These are phyloP conservation scores for Omphaloscelis lunosa DNA, from an alignment of 2,888 invertebrate genomes.

Conservation along the genomic window DNA sequence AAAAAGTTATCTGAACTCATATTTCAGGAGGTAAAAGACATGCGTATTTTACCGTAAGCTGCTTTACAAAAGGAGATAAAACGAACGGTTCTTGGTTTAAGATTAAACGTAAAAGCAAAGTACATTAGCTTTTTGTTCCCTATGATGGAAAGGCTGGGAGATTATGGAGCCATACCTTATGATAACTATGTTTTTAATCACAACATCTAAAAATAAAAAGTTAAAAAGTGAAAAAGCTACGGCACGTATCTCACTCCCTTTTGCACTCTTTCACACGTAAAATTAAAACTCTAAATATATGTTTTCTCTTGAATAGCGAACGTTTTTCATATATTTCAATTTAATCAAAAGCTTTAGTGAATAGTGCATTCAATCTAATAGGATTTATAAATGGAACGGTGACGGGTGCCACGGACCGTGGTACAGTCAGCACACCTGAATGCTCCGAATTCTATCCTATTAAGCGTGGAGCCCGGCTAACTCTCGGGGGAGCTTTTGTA, in stretches of 20 bases:
- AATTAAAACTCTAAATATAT: constrained; percentile 27
- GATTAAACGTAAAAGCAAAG: constrained; percentile 38
- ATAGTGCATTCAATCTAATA: constrained; percentile 65
- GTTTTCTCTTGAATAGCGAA: constrained; percentile 38
- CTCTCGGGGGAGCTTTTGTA: constrained; percentile 74
- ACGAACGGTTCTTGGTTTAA: constrained; percentile 33
- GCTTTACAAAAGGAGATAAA: constrained; percentile 55
- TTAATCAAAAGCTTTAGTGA: constrained; percentile 63
- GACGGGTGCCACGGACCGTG: constrained; percentile 39
- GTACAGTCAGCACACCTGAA: constrained; percentile 72
- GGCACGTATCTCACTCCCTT: constrained; percentile 3
- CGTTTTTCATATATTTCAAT: constrained; percentile 52
- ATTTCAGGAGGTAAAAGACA: constrained; percentile 49
- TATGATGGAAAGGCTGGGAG: neutral
- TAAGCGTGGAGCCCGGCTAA: constrained; percentile 69
- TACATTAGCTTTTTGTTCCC: constrained; percentile 13
- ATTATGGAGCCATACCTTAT: constrained; percentile 7
- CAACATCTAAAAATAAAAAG: neutral
- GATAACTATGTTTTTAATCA: neutral
- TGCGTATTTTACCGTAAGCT: constrained; percentile 47
- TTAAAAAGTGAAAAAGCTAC: neutral
- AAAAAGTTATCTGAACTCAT: constrained; percentile 57
- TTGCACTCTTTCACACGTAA: constrained; percentile 25
- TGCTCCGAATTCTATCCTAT: constrained; percentile 75
- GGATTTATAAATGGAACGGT: constrained; percentile 59